These are phyloP conservation scores for Helostoma temminkii DNA, from an alignment of 2,797 vertebrate species.

Conservation along the genomic window DNA sequence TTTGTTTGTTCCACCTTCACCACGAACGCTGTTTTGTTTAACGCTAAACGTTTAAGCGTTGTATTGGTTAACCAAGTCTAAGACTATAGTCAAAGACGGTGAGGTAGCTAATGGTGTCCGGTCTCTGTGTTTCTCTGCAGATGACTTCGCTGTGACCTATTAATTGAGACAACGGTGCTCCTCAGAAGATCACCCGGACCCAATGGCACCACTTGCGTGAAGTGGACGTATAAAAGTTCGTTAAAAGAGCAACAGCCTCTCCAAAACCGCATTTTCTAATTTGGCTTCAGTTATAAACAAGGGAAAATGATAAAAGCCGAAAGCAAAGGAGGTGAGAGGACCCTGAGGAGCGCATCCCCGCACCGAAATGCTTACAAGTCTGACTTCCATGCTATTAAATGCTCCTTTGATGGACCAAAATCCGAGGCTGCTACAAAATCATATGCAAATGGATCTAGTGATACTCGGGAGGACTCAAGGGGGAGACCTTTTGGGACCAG, in stretches of 20 bases:
- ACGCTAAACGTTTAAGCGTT: not conserved
- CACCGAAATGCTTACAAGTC: slow-evolving; percentile 95
- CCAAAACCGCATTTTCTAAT: slow-evolving; percentile 12
- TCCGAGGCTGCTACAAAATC: slow-evolving; percentile 80
- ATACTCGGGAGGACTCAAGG: slow-evolving; percentile 84
- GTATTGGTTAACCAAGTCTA: not conserved
- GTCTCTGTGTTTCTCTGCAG: slow-evolving; percentile 46
- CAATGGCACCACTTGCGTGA: slow-evolving; percentile 65
- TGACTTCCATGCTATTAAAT: slow-evolving; percentile 95
- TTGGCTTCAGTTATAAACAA: slow-evolving; percentile 31
- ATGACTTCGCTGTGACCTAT: slow-evolving; percentile 56
- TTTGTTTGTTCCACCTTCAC: not conserved
- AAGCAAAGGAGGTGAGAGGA: slow-evolving; percentile 91
- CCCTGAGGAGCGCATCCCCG: slow-evolving; percentile 92
- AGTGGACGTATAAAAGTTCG: slow-evolving; percentile 43
- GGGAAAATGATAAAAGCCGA: slow-evolving; percentile 92
- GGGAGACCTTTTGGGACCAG: slow-evolving; percentile 88
- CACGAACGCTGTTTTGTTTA: not conserved
- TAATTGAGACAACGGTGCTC: slow-evolving; percentile 66
- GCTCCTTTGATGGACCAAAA: slow-evolving; percentile 91
- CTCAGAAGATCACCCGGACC: slow-evolving; percentile 63
- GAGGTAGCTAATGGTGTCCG: not conserved
- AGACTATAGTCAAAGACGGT: not conserved
- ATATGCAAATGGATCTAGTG: slow-evolving; percentile 87
- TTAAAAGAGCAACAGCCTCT: slow-evolving; percentile 31